phyloP scores from a whole-genome alignment of 1,140 invertebrate genomes.

The Saxidomus purpurata region DNA sequence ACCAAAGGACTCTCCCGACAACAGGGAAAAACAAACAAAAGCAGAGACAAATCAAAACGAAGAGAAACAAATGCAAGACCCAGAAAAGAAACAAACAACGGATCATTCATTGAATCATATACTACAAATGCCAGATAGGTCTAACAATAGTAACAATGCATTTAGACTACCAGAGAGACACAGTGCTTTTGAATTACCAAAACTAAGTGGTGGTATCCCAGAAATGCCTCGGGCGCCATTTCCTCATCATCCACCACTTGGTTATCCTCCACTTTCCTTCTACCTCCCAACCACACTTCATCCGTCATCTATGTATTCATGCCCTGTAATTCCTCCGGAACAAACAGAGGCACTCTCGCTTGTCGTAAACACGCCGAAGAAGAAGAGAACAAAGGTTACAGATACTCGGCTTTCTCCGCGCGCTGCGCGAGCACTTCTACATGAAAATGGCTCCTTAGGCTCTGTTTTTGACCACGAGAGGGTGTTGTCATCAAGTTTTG shows the following conservation, averaged over 20 bases:
- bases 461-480: conserved; percentile 65
- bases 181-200: conserved; percentile 81
- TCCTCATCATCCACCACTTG: conserved; percentile 75
- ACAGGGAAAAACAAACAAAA: conserved; percentile 40
- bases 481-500: conserved; percentile 55
- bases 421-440: conserved; percentile 84
- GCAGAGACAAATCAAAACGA: conserved; percentile 66
- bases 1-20: conserved; percentile 12
- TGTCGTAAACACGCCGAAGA: conserved; percentile 94
- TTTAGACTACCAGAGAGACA: conserved; percentile 74
- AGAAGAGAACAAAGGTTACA: conserved; percentile 98
- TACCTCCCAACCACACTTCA: conserved; percentile 86
- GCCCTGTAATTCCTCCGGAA: conserved; percentile 90
- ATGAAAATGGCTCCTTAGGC: conserved; percentile 79
- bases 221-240: conserved; percentile 70
- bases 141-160: conserved; percentile 12
- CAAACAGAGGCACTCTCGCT: conserved; percentile 97
- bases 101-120: conserved; percentile 63
- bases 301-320: conserved; percentile 90
- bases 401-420: conserved; percentile 96
- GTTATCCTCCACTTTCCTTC: conserved; percentile 78
- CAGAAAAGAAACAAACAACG: conserved; percentile 65
- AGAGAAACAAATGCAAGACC: conserved; percentile 46
- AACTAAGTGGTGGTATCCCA: conserved; percentile 61
- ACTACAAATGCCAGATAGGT: conserved; percentile 60